Evolutionary conservation across 2,113 vertebrate species (phyloP), one percentile per base, ranked within the genome.

Genomic region (Ardeotis arabs): DNA sequence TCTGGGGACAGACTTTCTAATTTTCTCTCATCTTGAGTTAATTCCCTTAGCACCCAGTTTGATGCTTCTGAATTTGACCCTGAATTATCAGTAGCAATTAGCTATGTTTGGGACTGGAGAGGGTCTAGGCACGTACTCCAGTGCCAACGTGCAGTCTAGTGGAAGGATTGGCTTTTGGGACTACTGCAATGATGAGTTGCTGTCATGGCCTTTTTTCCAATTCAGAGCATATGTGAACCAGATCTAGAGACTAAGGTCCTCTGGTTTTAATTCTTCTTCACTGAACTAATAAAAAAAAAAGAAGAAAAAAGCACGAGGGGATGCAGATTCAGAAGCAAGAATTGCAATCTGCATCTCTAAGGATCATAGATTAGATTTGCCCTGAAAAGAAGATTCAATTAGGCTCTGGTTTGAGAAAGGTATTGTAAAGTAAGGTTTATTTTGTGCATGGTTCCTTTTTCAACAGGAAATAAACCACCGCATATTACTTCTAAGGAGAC

Each of bases 311-410:
- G 24, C 44, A 76, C 2, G 4, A 9, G 14, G 25, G 31, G 23
- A 63, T 72, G 29, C 4, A 74, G 52, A 74, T 78, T 94, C 56
- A 84, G 76, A 78, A 81, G 53, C 17, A 90, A 87, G 86, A 84
- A 58, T 20, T 68, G 37, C 28, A 69, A 6, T 64, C 59, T 92
- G 39, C 28, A 33, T 82, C 83, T 90, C 68, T 89, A 68, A 75
- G 73, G 66, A 62, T 76, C 80, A 58, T 31, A 75, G 84, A 95
- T 85, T 77, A 29, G 29, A 92, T 93, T 89, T 93, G n/a, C 27
- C 49, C 35, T 84, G 31, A 8, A 84, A 90, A 59, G 47, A 96
- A 89, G 35, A 90, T 89, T 74, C 27, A 5, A 81, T 91, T 76
- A 88, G 45, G 52, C 14, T 70, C n/a, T 83, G 89, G 52, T 47